Evolutionary conservation across 1,140 invertebrate species (phyloP), one percentile per base, ranked within the genome.

Genomic region (Papilio aristodemus): DNA sequence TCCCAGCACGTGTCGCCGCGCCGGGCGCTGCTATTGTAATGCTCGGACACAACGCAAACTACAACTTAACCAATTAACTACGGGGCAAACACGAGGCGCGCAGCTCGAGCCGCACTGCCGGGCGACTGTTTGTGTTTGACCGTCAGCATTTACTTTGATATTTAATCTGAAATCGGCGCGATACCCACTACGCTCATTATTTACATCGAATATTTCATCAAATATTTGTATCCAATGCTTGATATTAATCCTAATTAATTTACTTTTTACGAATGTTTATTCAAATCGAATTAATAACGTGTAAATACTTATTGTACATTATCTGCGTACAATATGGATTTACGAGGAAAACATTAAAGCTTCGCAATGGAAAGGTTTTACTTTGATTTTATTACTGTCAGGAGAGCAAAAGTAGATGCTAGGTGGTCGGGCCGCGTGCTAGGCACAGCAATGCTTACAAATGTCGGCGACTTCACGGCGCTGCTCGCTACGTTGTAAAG

Each of bases 1-100:
- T 10, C 11, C 3, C 17, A 54, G 22, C 19, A 54, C 19, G 19
- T 54, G 46, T 54, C 9, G 10, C 11, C 19, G 17, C 43, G 27
- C 6, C 27, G 27, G 6, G 6, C 46, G 9, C n/a, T n/a, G n/a
- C n/a, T 13, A 11, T 54, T 9, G 19, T 54, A 22, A 22, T 22
- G 8, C 22, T 9, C 43, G 17, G 43, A 50, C 43, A 22, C 9
- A 0, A 22, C 17, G 46, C 46, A 54, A 54, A 54, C 46, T 54
- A 54, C 46, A 54, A 54, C 17, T 54, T 54, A 54, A 54, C 22
- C 22, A 54, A 54, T 54, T 54, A 54, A 54, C 11, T 22, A 19
- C 46, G 17, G 10, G 4, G 46, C 46, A 22, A 54, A 54, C 46
- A 54, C 46, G 6, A n/a, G n/a, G 1, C 13, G 14, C 38, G 38